Conservation (phyloP, 2,888 invertebrate genomes). For the Ferdinandea cuprea region DNA sequence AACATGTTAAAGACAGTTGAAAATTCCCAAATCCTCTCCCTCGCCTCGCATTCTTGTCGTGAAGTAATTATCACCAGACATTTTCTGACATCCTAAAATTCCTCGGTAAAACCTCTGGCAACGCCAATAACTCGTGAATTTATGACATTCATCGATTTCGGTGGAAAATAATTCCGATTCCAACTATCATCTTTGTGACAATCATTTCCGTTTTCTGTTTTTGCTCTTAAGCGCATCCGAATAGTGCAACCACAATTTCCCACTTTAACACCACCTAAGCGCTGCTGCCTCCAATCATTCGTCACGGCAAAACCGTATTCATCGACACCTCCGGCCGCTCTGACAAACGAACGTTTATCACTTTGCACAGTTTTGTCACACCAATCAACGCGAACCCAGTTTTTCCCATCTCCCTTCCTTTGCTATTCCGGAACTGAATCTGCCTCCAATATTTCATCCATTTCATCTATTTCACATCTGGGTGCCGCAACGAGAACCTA, state of each 20-base stretch:
- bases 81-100: background rate
- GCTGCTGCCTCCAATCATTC: background rate
- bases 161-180: slow-evolving; percentile 1
- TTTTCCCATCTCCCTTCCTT: background rate
- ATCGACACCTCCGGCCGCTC: slow-evolving; percentile 18
- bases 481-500: background rate
- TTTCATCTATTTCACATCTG: background rate
- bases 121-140: background rate
- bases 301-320: slow-evolving; percentile 17
- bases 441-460: slow-evolving; percentile 17
- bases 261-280: slow-evolving; percentile 19
- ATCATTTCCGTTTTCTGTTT: background rate
- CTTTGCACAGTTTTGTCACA: slow-evolving; percentile 50
- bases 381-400: slow-evolving; percentile 38
- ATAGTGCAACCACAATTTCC: slow-evolving; percentile 22
- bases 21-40: too few species aligned
- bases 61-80: too few species aligned
- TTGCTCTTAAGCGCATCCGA: background rate
- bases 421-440: slow-evolving; percentile 7
- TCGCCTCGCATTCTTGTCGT: too few species aligned
- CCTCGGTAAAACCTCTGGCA: background rate
- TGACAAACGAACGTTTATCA: slow-evolving; percentile 47
- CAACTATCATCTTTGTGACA: background rate
- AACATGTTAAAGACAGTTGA: too few species aligned
- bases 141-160: slow-evolving; percentile 10